These are phyloP conservation scores for Bradypus variegatus DNA, from an alignment of 2,797 vertebrate species.

Conservation along the genomic window DNA sequence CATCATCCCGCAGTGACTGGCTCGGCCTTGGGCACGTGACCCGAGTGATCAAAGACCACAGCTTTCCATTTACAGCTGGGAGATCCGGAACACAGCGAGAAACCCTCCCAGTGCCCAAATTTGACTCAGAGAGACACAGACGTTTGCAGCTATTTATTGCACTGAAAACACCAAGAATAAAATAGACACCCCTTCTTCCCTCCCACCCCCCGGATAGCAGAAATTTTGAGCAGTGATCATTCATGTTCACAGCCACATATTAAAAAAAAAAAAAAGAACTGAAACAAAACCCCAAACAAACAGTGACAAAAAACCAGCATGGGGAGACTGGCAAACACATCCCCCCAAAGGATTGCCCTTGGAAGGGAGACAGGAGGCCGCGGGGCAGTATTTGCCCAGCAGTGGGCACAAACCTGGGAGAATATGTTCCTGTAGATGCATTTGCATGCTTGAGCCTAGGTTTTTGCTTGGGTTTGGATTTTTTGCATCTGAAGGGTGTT, in stretches of 20 bases:
- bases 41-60: background rate
- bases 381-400: conserved; percentile 36
- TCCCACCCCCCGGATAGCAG: conserved; percentile 62
- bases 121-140: conserved; percentile 60
- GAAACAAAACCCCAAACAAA: conserved; percentile 55
- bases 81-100: background rate
- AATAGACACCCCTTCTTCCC: conserved; percentile 70
- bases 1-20: background rate
- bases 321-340: conserved; percentile 63
- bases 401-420: conserved; percentile 42
- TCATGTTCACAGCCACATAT: conserved; percentile 75
- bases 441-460: conserved; percentile 36
- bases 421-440: conserved; percentile 50
- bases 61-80: background rate
- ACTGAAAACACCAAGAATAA: conserved; percentile 81
- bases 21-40: background rate
- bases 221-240: conserved; percentile 75
- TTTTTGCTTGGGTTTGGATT: conserved; percentile 23
- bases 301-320: conserved; percentile 69
- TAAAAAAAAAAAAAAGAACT: conserved; percentile 42
- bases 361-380: conserved; percentile 38
- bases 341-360: conserved; percentile 41
- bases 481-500: conserved; percentile 70
- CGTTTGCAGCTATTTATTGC: conserved; percentile 80
- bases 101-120: background rate